Conservation (phyloP, 2,113 vertebrate genomes). For the Pteruthius melanotis region DNA sequence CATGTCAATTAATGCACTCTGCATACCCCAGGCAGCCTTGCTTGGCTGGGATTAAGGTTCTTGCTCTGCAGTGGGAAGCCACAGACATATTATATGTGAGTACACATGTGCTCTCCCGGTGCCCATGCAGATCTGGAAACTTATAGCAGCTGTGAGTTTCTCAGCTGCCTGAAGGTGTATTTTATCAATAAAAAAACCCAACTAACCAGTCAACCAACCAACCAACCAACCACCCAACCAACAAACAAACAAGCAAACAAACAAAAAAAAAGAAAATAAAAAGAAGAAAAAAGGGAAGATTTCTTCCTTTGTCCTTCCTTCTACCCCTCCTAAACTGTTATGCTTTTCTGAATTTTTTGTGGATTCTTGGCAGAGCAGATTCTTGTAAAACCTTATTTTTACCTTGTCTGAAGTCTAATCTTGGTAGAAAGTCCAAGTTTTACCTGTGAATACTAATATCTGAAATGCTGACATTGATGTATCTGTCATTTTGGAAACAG, state of each 20-base stretch:
- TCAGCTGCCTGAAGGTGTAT: not conserved
- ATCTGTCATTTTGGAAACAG: not conserved
- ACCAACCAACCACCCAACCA: no score
- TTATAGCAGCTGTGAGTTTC: not conserved
- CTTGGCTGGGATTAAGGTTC: not conserved
- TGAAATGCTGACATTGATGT: not conserved
- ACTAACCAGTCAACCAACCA: not conserved
- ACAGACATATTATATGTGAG: not conserved
- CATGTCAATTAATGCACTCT: not conserved
- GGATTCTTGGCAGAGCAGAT: not conserved
- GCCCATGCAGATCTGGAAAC: not conserved
- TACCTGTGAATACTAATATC: not conserved
- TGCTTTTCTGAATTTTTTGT: not conserved
- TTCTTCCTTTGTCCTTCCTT: not conserved
- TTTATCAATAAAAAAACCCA: not conserved
- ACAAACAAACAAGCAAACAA: no score
- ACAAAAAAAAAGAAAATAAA: no score
- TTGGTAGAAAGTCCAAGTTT: not conserved
- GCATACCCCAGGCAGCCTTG: not conserved
- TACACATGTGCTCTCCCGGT: not conserved
- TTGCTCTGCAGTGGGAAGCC: not conserved
- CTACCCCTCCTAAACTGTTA: not conserved
- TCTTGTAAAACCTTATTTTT: not conserved
- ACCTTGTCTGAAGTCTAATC: not conserved
- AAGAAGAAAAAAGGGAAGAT: rapidly evolving